Percentiles rank a stretch among this genome's conserved stretches.
phyloP scores from a whole-genome alignment of 2,888 invertebrate species.

The Smittia aterrima region DNA sequence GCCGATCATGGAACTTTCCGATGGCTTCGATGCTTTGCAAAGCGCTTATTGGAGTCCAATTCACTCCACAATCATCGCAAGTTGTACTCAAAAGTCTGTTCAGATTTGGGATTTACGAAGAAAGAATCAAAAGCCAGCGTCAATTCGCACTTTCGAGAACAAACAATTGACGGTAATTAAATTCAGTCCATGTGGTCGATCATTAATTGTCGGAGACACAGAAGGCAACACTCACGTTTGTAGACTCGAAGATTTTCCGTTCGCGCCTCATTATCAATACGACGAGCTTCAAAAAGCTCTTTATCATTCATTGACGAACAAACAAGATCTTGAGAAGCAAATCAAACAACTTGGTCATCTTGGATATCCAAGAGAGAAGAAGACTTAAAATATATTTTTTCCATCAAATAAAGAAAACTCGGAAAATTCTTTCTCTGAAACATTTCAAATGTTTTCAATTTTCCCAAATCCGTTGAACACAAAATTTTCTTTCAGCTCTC shows the following conservation, averaged over 20 bases:
- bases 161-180: conserved; percentile 56
- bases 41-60: conserved; percentile 70
- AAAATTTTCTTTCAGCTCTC: background rate
- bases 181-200: conserved; percentile 67
- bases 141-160: conserved; percentile 46
- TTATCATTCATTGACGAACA: conserved; percentile 62
- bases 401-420: too few species aligned
- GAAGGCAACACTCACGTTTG: conserved; percentile 66
- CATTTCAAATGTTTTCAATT: too few species aligned
- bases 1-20: conserved; percentile 60
- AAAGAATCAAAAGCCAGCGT: conserved; percentile 65
- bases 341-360: conserved; percentile 58
- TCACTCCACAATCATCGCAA: conserved; percentile 71
- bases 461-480: background rate
- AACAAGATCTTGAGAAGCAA: conserved; percentile 61
- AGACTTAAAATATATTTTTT: too few species aligned
- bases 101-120: conserved; percentile 77
- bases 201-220: conserved; percentile 67
- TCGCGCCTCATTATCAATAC: conserved; percentile 67
- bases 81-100: conserved; percentile 64
- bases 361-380: conserved; percentile 27
- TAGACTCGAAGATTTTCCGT: conserved; percentile 72
- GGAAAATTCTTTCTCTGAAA: too few species aligned
- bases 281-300: conserved; percentile 64
- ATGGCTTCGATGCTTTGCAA: conserved; percentile 56